Evolutionary conservation across 2,888 invertebrate species (phyloP), one percentile per base, ranked within the genome.

Genomic region (Aspidiotus destructor): DNA sequence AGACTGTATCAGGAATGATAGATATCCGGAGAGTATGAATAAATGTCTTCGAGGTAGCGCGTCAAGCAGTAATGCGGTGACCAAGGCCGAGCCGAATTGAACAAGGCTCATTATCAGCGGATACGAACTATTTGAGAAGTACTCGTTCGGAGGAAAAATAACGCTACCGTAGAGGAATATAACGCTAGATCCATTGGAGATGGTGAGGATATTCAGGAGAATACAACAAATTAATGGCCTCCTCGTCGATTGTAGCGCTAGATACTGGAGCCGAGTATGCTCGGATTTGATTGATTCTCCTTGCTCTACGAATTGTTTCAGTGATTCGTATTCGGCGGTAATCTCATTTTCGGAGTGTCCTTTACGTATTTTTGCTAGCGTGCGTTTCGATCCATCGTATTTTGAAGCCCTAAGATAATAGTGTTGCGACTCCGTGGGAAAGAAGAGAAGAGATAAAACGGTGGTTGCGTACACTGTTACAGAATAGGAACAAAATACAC

Each of bases 111-210:
- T 15, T 40, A 67, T 67, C 58, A 67, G 44, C 28, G 67, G 58
- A 40, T 67, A 67, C 28, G 44, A 67, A 42, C 60, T 58, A n/a
- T 44, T 67, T 9, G n/a, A 41, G 3, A 65, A 16, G 48, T 60
- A 67, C 8, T 48, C n/a, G 17, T 58, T 67, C n/a, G 16, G 44
- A 1, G 67, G 67, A 3, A 67, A 40, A 8, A 67, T 67, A 13
- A 60, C 57, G 8, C 58, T 52, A 13, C 42, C 60, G 41, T 67
- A 67, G 48, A 58, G 48, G 7, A 48, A 28, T 48, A 67, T 57
- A 28, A 58, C 44, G 7, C 52, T 44, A 7, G 48, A 42, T 11
- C 67, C 67, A 41, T 42, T 44, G 58, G 44, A 52, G 10, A 60
- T 44, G 1, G 60, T 52, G 44, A 67, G 8, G 15, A 58, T 41